Base-by-base conservation (phyloP, 2,113 vertebrate genomes). In the Sphyrna mokarran region DNA sequence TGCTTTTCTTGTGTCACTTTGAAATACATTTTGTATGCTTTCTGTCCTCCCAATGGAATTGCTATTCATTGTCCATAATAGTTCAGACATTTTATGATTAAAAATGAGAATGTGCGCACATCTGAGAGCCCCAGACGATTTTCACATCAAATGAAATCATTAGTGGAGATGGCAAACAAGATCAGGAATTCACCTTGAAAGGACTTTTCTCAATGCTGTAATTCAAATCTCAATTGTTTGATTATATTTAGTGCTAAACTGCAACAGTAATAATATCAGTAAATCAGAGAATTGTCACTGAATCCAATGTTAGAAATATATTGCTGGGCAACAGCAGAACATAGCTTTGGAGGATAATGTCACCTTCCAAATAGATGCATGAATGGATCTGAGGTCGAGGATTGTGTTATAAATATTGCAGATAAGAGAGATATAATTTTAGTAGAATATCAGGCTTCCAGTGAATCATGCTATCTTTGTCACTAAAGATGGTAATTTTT, bases 11-110 rank as follows among this genome's bases (percentile, higher is more conserved):
- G 29, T 63, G 87, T 54, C 58, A 63, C 4, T 61, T 91, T 33
- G 87, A 63, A 91, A 91, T 61, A 91, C 11, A 33, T 91, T 91
- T 61, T 16, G 29, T 91, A 33, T 91, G 58, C 26, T 63, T 91
- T 16, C 29, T 63, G 58, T 13, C 87, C 6, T 61, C 29, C 58
- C 58, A 7, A 26, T n/a, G 54, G 87, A 91, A 91, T 91, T 91
- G 87, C 87, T 63, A 63, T 91, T 91, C 87, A 91, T 91, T 63
- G 87, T 33, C 54, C 87, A 91, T n/a, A 91, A 91, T 63, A 61
- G 87, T 91, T 61, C 29, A 89, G 48, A 58, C 48, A 89, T 54
- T 61, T 61, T 63, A 91, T 91, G 58, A 91, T 91, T 91, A 91
- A 91, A 89, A 91, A 90, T 90, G n/a, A 63, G 5, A 63, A 91